These are phyloP conservation scores for Drosophila prolongata DNA, from an alignment of 2,888 invertebrate species.

Conservation along the genomic window DNA sequence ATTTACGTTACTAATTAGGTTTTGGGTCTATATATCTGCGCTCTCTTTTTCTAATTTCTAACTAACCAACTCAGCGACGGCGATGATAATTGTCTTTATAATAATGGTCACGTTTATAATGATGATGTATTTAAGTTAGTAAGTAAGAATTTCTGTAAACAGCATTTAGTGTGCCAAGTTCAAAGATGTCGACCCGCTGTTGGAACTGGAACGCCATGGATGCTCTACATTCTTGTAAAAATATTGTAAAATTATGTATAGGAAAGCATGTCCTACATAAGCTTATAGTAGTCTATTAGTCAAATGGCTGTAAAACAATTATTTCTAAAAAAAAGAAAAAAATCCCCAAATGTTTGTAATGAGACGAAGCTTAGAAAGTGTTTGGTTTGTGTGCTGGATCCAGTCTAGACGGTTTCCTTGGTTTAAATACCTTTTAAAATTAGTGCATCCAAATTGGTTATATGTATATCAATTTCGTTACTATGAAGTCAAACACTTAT, in stretches of 20 bases:
- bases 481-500: slow-evolving; percentile 50
- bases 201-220: slow-evolving; percentile 25
- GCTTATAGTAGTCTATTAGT: slow-evolving; percentile 71
- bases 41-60: slow-evolving; percentile 56
- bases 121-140: slow-evolving; percentile 52
- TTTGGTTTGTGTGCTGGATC: slow-evolving; percentile 40
- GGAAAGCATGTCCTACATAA: slow-evolving; percentile 44
- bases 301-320: slow-evolving; percentile 52
- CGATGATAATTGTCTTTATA: slow-evolving; percentile 19
- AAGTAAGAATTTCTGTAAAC: slow-evolving; percentile 54
- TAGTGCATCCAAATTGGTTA: slow-evolving; percentile 3
- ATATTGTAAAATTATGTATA: slow-evolving; percentile 47
- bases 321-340: slow-evolving; percentile 27
- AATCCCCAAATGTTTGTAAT: slow-evolving; percentile 35
- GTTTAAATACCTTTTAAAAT: slow-evolving; percentile 8
- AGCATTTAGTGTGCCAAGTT: slow-evolving; percentile 57
- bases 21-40: slow-evolving; percentile 72
- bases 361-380: slow-evolving; percentile 62
- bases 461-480: slow-evolving; percentile 1
- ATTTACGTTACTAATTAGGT: slow-evolving; percentile 69
- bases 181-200: slow-evolving; percentile 60
- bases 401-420: slow-evolving; percentile 7
- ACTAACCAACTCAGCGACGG: slow-evolving; percentile 38
- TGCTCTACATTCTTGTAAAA: slow-evolving; percentile 42
- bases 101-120: slow-evolving; percentile 22